Conservation (phyloP, 2,113 vertebrate species). For the Leucosticte australis region DNA sequence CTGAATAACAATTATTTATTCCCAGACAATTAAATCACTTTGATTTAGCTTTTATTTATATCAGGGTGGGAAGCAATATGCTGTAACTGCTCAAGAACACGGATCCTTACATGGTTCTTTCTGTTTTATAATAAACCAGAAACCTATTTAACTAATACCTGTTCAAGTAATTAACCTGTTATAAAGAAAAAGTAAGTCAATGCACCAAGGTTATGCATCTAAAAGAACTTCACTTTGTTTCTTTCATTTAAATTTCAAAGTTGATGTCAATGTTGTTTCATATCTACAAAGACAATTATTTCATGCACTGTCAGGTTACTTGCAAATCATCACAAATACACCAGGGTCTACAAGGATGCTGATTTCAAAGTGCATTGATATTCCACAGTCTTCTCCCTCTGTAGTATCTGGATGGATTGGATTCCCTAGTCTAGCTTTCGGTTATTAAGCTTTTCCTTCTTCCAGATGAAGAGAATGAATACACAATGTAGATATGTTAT, state of each 20-base stretch:
- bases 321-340: conserved; percentile 56
- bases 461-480: conserved; percentile 18
- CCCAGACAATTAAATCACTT: conserved; percentile 4
- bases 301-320: conserved; percentile 4
- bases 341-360: not conserved
- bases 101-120: not conserved
- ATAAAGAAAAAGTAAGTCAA: conserved; percentile 36
- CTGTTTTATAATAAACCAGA: conserved; percentile 19
- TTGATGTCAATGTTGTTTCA: conserved; percentile 5
- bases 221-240: not conserved
- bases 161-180: conserved; percentile 60
- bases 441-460: conserved; percentile 23
- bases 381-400: not conserved
- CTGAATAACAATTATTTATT: not conserved
- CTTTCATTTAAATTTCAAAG: conserved; percentile 69
- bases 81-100: not conserved
- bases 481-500: not conserved
- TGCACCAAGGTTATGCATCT: conserved; percentile 8
- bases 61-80: not conserved
- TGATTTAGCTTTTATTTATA: not conserved
- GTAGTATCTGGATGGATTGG: conserved; percentile 16
- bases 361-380: conserved; percentile 30
- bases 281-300: conserved; percentile 40
- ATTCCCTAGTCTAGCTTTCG: not conserved
- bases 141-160: conserved; percentile 44